Evolutionary conservation across 2,888 invertebrate genomes (phyloP), one percentile per base, ranked within the genome.

Genomic region (Cataglyphis rosenhaueri): DNA sequence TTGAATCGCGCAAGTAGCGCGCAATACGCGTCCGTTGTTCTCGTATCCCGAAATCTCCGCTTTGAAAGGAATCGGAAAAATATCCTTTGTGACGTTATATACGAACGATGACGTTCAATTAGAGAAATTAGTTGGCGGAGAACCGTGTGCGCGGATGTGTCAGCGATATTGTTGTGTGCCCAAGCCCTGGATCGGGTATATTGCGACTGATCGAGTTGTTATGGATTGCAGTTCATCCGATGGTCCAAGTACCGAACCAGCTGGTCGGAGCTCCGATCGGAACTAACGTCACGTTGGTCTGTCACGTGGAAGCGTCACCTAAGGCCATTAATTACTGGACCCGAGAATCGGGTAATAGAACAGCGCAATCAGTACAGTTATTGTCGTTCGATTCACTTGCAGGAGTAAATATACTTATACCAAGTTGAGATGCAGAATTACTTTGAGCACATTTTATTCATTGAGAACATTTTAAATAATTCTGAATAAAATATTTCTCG

Each of bases 241-340:
- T 98, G 95, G 98, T 98, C 91, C 98, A 98, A 96, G 98, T 98
- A 91, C 98, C 98, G 91, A 98, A 98, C 95, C 98, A 98, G 95
- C 96, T 98, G 94, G 98, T 98, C 86, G 98, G 98, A 52, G 98
- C 98, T 84, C 98, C 98, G 78, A 96, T 97, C 90, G 97, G 97
- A 91, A 97, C 97, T 88, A 97, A 98, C 95, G 98, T 98, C 93
- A 97, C 97, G 84, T 96, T 98, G 91, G 97, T 98, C 94, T 97
- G 97, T 93, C 97, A 97, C 94, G 98, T 98, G 83, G 98, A 98
- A 95, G 98, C 98, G 82, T 98, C 98, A 82, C 98, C 98, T 55
- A 98, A 98, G 95, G 98, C 98, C 93, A 98, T 98, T 96, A 98
- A 98, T 96, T 98, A 98, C 95, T 98, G 98, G 98, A 98, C 97